Evolutionary conservation across 2,797 vertebrate genomes (phyloP), one percentile per base, ranked within the genome.

Genomic region (Agapornis canus): DNA sequence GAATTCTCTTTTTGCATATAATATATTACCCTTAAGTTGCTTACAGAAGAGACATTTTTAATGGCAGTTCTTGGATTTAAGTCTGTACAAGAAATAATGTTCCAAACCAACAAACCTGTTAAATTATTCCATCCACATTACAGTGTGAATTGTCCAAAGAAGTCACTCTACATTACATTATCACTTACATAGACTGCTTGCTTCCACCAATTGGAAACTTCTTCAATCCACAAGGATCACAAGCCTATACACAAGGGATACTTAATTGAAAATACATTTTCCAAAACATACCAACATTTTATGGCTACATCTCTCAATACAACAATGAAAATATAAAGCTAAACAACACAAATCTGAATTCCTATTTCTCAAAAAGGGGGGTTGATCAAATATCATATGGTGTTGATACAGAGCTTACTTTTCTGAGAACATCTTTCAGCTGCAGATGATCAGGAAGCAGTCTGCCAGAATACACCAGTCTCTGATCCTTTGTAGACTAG

Each of bases 381-480:
- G 47, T 78, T 32, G 71, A 73, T 79, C 47, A 90, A 87, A 27
- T 73, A 92, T 59, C 66, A 59, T 66, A 92, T 1, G 32, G 73
- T 59, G 68, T 82, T 81, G 84, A 93, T 65, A 88, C 61, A 92
- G 96, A 90, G 93, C 98, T 92, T 98, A 99, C 99, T 99, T 99
- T 99, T 98, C 99, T 98, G 96, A 99, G 98, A 96, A 99, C 98
- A 96, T 99, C 99, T 98, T 99, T 99, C 96, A 99, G 98, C 87
- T 98, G 98, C 87, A 99, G 98, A 95, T 99, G 98, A 97, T 99
- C 99, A 92, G 99, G 97, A 96, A 99, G 99, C 94, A 99, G 98
- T 98, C 98, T 99, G 95, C 99, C 99, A 95, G 99, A 99, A 98
- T 99, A 99, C 93, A 99, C 99, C 98, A 99, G 97, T 93, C 99